Base-by-base conservation (phyloP, 2,888 invertebrate genomes). In the Norana najaformis region DNA sequence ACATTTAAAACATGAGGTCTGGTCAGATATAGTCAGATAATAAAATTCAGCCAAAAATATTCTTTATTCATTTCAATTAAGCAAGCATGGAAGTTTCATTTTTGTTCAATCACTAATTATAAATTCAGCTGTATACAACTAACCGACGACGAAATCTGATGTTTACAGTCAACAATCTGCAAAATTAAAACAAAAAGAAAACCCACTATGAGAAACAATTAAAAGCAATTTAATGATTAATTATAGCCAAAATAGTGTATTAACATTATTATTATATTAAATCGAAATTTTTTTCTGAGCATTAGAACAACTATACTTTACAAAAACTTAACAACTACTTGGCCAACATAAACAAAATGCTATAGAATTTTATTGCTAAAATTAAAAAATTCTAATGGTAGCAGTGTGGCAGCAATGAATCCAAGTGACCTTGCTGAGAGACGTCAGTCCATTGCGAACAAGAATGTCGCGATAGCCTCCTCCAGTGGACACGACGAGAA, bases 381-480 rank as follows among this genome's bases (percentile, higher is more conserved):
- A n/a, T n/a, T n/a, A n/a, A n/a, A n/a, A n/a, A n/a, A n/a, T n/a
- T n/a, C n/a, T n/a, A n/a, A n/a, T n/a, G n/a, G n/a, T n/a, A n/a
- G n/a, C n/a, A n/a, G n/a, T n/a, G n/a, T n/a, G n/a, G n/a, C n/a
- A n/a, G n/a, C 13, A 47, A 18, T 11, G 47, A 47, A 23, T 47
- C 47, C 47, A 47, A 14, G 20, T 47, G 30, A 92, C 92, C 89
- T 91, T 91, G 34, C 89, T 88, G 83, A 93, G 89, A n/a, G 88
- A 88, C 13, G 94, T 94, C 36, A 94, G 95, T n/a, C 96, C 96
- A 3, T 97, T 96, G 11, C 97, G 96, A 83, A 99, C 97, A 88
- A 98, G 95, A 89, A 97, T 94, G 95, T 99, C 99, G 89, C 97
- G 96, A 90, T 96, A 96, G 0, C 98, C 98, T 91, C 98, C 98